Conservation (phyloP, 2,888 invertebrate species). For the Aphrophora alni region DNA sequence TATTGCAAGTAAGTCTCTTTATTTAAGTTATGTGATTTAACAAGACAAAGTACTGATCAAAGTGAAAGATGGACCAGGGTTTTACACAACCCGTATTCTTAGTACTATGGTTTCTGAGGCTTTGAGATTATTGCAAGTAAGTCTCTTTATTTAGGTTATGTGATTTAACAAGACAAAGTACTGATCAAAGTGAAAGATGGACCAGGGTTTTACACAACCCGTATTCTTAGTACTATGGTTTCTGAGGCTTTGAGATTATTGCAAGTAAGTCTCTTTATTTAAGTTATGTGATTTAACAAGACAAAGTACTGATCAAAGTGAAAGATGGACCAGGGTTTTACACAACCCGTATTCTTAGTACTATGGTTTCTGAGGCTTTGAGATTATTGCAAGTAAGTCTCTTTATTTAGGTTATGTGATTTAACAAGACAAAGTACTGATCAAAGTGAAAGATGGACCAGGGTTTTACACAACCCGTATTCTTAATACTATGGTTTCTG, state of each 20-base stretch:
- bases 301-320: slow-evolving; percentile 97
- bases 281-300: slow-evolving; percentile 67
- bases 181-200: slow-evolving; percentile 98
- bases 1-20: slow-evolving; percentile 57
- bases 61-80: slow-evolving; percentile 98
- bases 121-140: slow-evolving; percentile 67
- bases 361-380: slow-evolving; percentile 92
- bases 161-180: slow-evolving; percentile 87
- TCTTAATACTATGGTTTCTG: slow-evolving; percentile 90
- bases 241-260: slow-evolving; percentile 82
- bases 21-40: slow-evolving; percentile 52
- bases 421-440: slow-evolving; percentile 95
- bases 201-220: slow-evolving; percentile 98
- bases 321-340: slow-evolving; percentile 99
- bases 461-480: slow-evolving; percentile 99
- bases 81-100: slow-evolving; percentile 97
- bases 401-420: slow-evolving; percentile 15
- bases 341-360: slow-evolving; percentile 92
- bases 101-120: slow-evolving; percentile 93
- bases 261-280: slow-evolving; percentile 54
- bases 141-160: slow-evolving; percentile 4
- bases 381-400: slow-evolving; percentile 62
- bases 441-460: slow-evolving; percentile 97
- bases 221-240: slow-evolving; percentile 92
- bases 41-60: slow-evolving; percentile 98